phyloP scores from a whole-genome alignment of 2,888 invertebrate species.

The Aphodius sticticus region DNA sequence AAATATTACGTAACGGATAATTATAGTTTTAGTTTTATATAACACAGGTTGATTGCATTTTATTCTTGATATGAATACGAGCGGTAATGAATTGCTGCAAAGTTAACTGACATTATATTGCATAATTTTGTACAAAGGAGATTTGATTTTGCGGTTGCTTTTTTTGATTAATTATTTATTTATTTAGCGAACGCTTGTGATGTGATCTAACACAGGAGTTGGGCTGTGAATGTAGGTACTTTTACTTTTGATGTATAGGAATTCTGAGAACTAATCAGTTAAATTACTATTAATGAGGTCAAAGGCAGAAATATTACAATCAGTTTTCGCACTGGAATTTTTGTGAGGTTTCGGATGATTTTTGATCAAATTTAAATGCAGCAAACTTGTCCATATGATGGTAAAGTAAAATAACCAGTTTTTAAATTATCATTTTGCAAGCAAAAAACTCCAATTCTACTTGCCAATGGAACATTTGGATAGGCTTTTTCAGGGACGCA shows the following conservation, averaged over 20 bases:
- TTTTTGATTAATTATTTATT: constrained; percentile 1
- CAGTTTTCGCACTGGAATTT: too few relatives aligned
- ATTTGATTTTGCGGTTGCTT: not conserved
- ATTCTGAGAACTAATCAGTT: not conserved
- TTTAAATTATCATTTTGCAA: too few relatives aligned
- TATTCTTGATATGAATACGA: not conserved
- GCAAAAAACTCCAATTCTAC: too few relatives aligned
- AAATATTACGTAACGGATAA: not conserved
- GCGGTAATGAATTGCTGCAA: not conserved
- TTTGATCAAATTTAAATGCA: too few relatives aligned
- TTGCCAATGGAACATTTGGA: too few relatives aligned
- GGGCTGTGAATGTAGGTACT: not conserved
- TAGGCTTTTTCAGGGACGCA: too few relatives aligned
- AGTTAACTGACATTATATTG: not conserved
- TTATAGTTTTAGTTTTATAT: not conserved
- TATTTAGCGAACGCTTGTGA: not conserved
- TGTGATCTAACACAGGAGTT: not conserved
- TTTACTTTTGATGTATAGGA: not conserved
- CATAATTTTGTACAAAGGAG: not conserved
- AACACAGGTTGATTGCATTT: not conserved
- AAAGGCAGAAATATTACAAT: too few relatives aligned
- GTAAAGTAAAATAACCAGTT: too few relatives aligned
- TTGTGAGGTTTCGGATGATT: too few relatives aligned
- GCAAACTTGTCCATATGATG: too few relatives aligned
- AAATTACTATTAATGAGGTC: not conserved